Percentiles rank a stretch among this genome's conserved stretches.
Evolutionary conservation across 2,113 vertebrate species (phyloP).

Genomic region (Eleginops maclovinus): DNA sequence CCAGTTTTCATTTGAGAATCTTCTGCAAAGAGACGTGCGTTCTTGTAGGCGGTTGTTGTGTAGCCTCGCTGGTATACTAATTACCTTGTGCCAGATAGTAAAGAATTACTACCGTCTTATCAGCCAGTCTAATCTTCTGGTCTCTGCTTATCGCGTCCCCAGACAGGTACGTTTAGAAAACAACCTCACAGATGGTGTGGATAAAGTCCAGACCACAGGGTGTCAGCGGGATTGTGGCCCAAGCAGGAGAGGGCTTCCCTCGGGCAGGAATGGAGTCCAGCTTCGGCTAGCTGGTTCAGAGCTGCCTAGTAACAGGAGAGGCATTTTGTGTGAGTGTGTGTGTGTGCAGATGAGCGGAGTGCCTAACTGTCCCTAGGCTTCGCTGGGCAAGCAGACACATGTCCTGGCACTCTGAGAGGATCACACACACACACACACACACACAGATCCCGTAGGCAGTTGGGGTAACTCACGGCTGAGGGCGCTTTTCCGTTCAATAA

Average conservation of each 20-base stretch:
- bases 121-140: constrained; percentile 66
- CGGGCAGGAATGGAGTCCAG: constrained; percentile 52
- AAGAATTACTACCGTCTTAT: constrained; percentile 68
- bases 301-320: constrained; percentile 40
- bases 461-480: constrained; percentile 54
- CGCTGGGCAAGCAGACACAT: constrained; percentile 73
- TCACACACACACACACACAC: constrained; percentile 20
- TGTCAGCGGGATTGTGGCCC: constrained; percentile 53
- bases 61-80: constrained; percentile 8
- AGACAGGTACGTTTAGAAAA: constrained; percentile 64
- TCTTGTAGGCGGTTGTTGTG: constrained; percentile 50
- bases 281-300: constrained; percentile 43
- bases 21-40: constrained; percentile 11
- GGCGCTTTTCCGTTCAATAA: constrained; percentile 47
- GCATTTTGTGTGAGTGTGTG: constrained; percentile 32
- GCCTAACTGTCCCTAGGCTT: constrained; percentile 70
- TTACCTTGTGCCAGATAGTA: constrained; percentile 59
- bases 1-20: background rate
- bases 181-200: constrained; percentile 61
- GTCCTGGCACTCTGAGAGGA: constrained; percentile 47
- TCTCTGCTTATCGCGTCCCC: constrained; percentile 47
- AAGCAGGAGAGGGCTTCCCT: constrained; percentile 65
- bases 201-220: constrained; percentile 65
- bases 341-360: constrained; percentile 35
- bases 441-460: constrained; percentile 19